These are phyloP conservation scores for Cybosia mesomella DNA, from an alignment of 2,888 invertebrate genomes.

Conservation along the genomic window DNA sequence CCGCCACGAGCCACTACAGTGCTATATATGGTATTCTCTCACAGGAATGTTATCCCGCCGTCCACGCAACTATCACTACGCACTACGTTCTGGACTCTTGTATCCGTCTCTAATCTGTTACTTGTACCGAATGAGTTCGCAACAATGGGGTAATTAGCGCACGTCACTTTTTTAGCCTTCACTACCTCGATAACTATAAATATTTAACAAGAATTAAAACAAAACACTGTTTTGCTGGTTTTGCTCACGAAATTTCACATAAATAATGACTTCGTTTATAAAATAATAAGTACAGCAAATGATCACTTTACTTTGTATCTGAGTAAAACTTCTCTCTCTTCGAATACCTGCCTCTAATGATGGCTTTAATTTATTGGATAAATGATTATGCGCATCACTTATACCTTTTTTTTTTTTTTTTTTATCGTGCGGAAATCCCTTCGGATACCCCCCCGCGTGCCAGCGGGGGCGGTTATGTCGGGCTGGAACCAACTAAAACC, in stretches of 20 bases:
- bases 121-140: conserved; percentile 15
- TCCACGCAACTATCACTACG: conserved; percentile 20
- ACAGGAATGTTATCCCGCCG: conserved; percentile 33
- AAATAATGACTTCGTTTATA: conserved; percentile 29
- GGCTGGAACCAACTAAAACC: too few species aligned
- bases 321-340: not conserved
- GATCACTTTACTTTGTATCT: conserved; percentile 15
- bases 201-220: conserved; percentile 25
- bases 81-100: conserved; percentile 18
- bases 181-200: conserved; percentile 33
- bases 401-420: too few species aligned
- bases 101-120: conserved; percentile 12
- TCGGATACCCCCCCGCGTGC: too few species aligned
- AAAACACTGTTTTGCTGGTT: conserved; percentile 15
- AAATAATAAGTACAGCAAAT: conserved; percentile 16
- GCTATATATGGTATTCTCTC: conserved; percentile 63
- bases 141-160: conserved; percentile 38
- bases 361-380: not conserved
- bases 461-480: too few species aligned
- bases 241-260: conserved; percentile 2
- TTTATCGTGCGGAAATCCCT: too few species aligned
- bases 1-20: conserved; percentile 37
- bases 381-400: not conserved
- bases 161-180: conserved; percentile 28
- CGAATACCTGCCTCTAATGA: not conserved